Conservation (phyloP, 2,888 invertebrate genomes). For the Acrobasis suavella region DNA sequence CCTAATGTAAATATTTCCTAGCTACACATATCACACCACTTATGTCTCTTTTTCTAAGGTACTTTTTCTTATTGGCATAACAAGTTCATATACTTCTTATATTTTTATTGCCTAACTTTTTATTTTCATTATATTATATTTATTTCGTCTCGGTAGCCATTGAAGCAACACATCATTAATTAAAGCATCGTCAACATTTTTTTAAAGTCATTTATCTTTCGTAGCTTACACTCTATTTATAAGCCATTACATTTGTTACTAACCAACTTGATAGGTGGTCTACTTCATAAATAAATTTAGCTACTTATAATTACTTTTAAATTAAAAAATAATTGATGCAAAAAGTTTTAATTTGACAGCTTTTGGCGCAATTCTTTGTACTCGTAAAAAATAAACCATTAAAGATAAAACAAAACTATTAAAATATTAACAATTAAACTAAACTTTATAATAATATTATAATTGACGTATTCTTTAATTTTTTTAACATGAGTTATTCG, state of each 20-base stretch:
- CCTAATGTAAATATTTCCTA: too few species aligned
- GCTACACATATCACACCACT: too few species aligned
- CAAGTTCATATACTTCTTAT: neutral
- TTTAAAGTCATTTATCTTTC: conserved; percentile 17
- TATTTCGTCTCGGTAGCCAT: conserved; percentile 7
- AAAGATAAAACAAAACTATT: too few species aligned
- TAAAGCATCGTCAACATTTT: conserved; percentile 9
- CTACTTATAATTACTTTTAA: conserved; percentile 16
- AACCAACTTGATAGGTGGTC: conserved; percentile 15
- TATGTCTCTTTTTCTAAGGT: too few species aligned
- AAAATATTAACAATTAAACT: too few species aligned
- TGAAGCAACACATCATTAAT: conserved; percentile 10
- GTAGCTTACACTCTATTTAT: conserved; percentile 10
- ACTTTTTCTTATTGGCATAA: too few species aligned
- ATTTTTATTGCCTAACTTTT: neutral
- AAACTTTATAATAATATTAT: too few species aligned
- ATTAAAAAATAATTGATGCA: neutral
- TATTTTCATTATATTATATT: conserved; percentile 4
- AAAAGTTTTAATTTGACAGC: too few species aligned
- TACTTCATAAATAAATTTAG: conserved; percentile 8
- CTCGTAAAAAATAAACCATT: too few species aligned
- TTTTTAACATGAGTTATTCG: too few species aligned
- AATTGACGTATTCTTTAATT: too few species aligned
- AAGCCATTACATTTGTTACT: conserved; percentile 6
- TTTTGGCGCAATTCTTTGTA: too few species aligned